A percentile compares a stretch with the other conserved stretches of the same genome.
Evolutionary conservation across 2,888 invertebrate genomes (phyloP).

Genomic region (Deilephila elpenor): DNA sequence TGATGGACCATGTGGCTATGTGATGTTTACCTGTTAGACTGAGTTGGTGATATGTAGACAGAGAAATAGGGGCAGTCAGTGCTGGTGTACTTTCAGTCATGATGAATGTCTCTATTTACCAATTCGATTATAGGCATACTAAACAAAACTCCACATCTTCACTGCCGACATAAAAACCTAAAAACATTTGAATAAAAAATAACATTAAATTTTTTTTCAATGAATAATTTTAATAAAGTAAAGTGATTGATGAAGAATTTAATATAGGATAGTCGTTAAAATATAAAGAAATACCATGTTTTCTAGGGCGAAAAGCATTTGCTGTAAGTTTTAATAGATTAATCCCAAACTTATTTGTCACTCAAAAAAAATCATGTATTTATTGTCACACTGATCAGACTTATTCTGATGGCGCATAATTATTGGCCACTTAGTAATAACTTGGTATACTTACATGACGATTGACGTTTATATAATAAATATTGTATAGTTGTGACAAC

Average conservation of each 20-base stretch:
- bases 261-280: too few relatives aligned
- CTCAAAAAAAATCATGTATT: not conserved
- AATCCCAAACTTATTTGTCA: not conserved
- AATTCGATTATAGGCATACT: constrained; percentile 53
- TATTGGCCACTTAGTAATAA: not conserved
- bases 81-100: constrained; percentile 75
- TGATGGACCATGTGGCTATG: not conserved
- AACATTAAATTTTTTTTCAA: too few relatives aligned
- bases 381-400: not conserved
- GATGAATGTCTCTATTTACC: constrained; percentile 57
- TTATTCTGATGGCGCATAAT: not conserved
- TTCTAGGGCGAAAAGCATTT: too few relatives aligned
- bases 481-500: constrained; percentile 23
- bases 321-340: not conserved
- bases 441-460: constrained; percentile 1
- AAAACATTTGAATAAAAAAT: constrained; percentile 1
- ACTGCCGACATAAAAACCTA: constrained; percentile 30
- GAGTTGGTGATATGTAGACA: constrained; percentile 80
- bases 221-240: too few relatives aligned
- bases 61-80: constrained; percentile 75
- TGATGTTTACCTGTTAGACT: constrained; percentile 71
- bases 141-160: constrained; percentile 40
- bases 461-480: constrained; percentile 25
- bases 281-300: too few relatives aligned
- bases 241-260: too few relatives aligned